These are phyloP conservation scores for Cacajao melanocephalus DNA, from an alignment of 2,797 vertebrate species.

Conservation along the genomic window DNA sequence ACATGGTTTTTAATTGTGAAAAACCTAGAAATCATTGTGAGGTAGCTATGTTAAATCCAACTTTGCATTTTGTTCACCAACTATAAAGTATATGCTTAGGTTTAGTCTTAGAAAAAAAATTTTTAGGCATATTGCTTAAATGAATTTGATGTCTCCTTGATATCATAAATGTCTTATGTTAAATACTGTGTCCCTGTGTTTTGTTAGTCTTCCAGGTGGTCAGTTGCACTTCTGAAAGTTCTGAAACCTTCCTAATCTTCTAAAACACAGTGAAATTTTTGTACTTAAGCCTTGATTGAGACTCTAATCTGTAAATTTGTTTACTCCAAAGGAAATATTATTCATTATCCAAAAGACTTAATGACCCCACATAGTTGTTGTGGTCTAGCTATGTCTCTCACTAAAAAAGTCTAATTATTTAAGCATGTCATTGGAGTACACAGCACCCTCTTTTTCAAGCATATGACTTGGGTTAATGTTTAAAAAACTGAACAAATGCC, in stretches of 20 bases:
- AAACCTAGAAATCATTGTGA: neutral
- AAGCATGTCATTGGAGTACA: neutral
- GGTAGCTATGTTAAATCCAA: neutral
- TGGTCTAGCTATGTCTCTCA: neutral
- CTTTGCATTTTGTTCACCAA: neutral
- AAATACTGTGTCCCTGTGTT: neutral
- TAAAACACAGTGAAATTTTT: conserved; percentile 26
- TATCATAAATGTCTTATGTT: neutral
- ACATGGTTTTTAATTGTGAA: neutral
- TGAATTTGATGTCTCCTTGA: conserved; percentile 11
- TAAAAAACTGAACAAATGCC: neutral
- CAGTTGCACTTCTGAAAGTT: neutral
- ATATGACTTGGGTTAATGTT: neutral
- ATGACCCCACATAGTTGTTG: neutral
- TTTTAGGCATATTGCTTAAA: neutral
- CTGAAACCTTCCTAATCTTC: neutral
- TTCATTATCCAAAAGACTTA: neutral
- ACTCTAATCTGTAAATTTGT: conserved; percentile 13
- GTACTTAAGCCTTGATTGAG: neutral
- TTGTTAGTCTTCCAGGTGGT: neutral
- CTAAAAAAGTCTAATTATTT: neutral
- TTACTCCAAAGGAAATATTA: neutral
- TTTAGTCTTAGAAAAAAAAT: conserved; percentile 7
- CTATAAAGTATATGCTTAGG: neutral
- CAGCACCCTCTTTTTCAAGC: neutral